Evolutionary conservation across 2,113 vertebrate genomes (phyloP).

Genomic region (Nycticorax nycticorax): DNA sequence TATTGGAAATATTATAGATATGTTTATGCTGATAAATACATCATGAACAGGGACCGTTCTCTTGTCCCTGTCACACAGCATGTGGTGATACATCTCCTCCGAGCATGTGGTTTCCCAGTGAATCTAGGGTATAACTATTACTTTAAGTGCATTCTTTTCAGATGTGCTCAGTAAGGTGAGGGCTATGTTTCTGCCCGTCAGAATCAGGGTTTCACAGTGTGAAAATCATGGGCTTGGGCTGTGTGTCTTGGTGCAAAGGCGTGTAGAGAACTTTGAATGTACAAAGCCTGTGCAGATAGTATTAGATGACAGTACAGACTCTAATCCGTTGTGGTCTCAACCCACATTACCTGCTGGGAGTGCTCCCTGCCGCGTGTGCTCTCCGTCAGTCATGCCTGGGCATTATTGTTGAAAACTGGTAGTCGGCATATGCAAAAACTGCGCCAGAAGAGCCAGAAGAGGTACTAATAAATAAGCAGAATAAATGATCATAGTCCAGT

Average conservation of each 20-base stretch:
- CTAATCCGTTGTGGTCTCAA: neutral
- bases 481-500: neutral
- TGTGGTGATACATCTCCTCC: neutral
- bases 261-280: neutral
- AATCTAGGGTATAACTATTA: neutral
- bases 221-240: neutral
- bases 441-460: neutral
- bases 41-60: neutral
- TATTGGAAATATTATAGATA: neutral
- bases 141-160: neutral
- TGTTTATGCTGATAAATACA: rapidly evolving
- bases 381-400: neutral
- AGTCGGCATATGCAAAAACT: neutral
- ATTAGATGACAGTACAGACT: neutral
- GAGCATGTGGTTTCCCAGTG: neutral
- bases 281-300: neutral
- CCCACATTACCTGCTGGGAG: neutral
- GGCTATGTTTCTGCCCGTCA: neutral
- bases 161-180: neutral
- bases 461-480: neutral
- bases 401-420: neutral
- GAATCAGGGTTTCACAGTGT: neutral
- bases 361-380: neutral
- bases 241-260: neutral
- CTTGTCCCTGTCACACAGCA: neutral